phyloP scores from a whole-genome alignment of 2,113 vertebrate species.

The Limanda limanda region DNA sequence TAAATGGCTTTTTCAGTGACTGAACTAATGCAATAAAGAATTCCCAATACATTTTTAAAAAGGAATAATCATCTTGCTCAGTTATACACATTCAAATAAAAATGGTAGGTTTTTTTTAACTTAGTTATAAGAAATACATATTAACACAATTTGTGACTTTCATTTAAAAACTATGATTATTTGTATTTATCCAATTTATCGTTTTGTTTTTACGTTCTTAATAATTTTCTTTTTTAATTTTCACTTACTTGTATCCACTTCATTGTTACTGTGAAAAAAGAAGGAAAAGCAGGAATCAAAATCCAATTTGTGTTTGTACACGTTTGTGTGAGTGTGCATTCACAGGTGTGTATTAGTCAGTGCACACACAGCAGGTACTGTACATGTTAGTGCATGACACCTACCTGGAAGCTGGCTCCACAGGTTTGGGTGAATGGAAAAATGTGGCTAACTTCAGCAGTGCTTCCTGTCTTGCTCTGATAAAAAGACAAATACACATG shows the following conservation, averaged over 20 bases:
- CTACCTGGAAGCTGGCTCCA: slow-evolving; percentile 47
- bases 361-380: neutral
- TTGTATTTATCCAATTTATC: too few relatives aligned
- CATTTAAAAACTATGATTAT: too few relatives aligned
- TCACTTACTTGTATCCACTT: slow-evolving; percentile 67
- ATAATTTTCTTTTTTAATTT: too few relatives aligned
- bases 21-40: too few relatives aligned
- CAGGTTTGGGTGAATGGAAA: slow-evolving; percentile 74
- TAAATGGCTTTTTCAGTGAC: too few relatives aligned
- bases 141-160: too few relatives aligned
- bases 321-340: neutral
- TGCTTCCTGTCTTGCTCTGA: slow-evolving; percentile 84
- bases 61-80: too few relatives aligned
- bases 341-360: neutral
- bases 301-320: neutral
- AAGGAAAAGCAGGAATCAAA: slow-evolving; percentile 12
- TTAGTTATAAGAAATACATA: too few relatives aligned
- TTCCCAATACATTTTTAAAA: neutral
- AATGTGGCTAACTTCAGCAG: slow-evolving; percentile 82
- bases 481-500: slow-evolving; percentile 1
- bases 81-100: too few relatives aligned
- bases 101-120: too few relatives aligned
- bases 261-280: slow-evolving; percentile 20
- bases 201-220: neutral
- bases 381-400: neutral